Percentiles rank a stretch among this genome's conserved stretches.
Conservation (phyloP, 37 sponge, comb jelly and placozoan species). For the Aplysina aerophoba region DNA sequence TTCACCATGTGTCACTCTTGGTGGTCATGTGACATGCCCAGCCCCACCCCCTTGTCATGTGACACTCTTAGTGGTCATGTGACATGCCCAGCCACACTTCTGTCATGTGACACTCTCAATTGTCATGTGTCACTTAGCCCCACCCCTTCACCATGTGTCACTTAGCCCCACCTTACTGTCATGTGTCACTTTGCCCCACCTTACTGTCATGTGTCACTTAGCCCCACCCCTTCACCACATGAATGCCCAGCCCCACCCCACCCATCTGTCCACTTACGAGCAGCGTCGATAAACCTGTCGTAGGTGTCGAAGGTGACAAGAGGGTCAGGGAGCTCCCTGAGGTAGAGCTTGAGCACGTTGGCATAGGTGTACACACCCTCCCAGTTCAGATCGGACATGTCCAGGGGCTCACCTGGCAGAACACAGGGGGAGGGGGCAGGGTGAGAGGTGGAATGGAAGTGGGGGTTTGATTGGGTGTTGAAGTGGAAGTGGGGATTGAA, state of each 20-base stretch:
- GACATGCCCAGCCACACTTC: not conserved
- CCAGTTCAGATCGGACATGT: conserved; percentile 41
- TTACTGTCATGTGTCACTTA: no score
- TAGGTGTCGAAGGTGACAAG: conserved; percentile 74
- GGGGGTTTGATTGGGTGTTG: not conserved
- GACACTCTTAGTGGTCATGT: no score
- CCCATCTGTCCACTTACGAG: conserved; percentile 47
- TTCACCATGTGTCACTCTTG: no score
- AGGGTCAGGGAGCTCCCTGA: conserved; percentile 87
- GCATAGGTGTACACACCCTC: conserved; percentile 56
- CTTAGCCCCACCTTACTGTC: no score
- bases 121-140: no score
- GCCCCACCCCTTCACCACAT: no score
- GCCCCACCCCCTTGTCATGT: no score
- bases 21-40: no score
- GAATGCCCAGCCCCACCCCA: no score
- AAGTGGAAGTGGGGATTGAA: not conserved
- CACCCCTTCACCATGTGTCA: no score
- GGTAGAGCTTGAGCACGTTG: conserved; percentile 74
- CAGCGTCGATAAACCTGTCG: conserved; percentile 64
- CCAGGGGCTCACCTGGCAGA: conserved; percentile 30
- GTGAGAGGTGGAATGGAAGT: not conserved
- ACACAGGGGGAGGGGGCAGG: not conserved
- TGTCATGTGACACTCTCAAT: not conserved
- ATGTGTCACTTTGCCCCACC: no score